Evolutionary conservation across 2,113 vertebrate genomes (phyloP), one percentile per base, ranked within the genome.

Genomic region (Australoheros scitulus): DNA sequence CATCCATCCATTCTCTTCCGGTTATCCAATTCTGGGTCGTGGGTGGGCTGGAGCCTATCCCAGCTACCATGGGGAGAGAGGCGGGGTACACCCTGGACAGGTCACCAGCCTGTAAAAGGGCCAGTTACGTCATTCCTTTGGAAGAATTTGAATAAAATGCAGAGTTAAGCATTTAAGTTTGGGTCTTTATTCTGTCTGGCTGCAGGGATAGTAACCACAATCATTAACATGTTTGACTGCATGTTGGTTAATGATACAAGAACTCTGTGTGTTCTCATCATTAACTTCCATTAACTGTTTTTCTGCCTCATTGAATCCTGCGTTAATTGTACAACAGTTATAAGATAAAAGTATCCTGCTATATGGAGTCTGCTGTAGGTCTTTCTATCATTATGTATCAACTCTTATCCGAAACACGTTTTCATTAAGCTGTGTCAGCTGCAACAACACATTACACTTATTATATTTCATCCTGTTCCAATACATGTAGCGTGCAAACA

Each of bases 271-370:
- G 89, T 92, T 91, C 88, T 93, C 89, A 82, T 94, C 91, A 92
- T 93, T 94, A 95, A 92, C 92, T 93, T 92, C 90, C 88, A 94
- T 93, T 94, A 93, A 90, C 87, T 88, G 87, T 93, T 92, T 89
- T 89, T 77, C 84, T 87, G 92, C 91, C 92, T 93, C 92, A 93
- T 92, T 93, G 91, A 89, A 80, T 82, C 77, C 77, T 61, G 26
- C 47, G 60, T 90, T 92, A 92, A 93, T 93, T 93, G 84, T 79
- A 80, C 58, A 88, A 86, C 86, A 79, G 77, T 83, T 91, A 90
- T 83, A 86, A 91, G 82, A 94, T 90, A 80, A 91, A 89, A 88
- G 82, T 64, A 75, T 86, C 86, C 83, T 85, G 65, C 81, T 56
- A 70, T 55, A 72, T 80, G 61, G 61, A 34, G 58, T 57, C 59